Conservation (phyloP, 2,797 vertebrate species). For the Gephyroberyx darwinii region DNA sequence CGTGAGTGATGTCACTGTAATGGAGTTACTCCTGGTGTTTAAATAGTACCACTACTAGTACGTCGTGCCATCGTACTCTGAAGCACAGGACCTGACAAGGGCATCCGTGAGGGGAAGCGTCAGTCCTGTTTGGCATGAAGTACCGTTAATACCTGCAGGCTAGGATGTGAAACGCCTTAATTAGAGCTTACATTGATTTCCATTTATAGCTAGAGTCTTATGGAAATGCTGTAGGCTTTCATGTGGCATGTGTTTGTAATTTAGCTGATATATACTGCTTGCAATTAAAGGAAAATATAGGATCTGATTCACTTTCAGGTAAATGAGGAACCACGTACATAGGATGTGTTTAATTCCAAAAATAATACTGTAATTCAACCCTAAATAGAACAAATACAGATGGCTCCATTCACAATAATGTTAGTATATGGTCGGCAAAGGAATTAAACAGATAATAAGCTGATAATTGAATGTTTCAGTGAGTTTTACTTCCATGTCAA, state of each 20-base stretch:
- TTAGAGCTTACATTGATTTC: conserved; percentile 9
- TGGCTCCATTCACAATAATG: no score
- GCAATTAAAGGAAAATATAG: neutral
- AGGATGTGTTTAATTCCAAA: no score
- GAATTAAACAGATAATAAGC: no score
- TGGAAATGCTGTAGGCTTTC: neutral
- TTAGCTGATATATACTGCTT: neutral
- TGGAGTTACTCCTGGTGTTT: conserved; percentile 28
- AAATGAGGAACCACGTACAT: neutral
- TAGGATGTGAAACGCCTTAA: conserved; percentile 6
- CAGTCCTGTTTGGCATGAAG: conserved; percentile 14
- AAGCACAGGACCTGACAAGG: conserved; percentile 12
- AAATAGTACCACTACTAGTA: conserved; percentile 22
- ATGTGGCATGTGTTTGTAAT: neutral
- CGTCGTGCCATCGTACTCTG: conserved; percentile 4
- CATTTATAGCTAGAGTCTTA: neutral
- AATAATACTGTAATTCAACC: no score
- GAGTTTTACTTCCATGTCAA: no score
- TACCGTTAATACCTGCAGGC: conserved; percentile 8
- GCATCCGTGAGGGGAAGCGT: conserved; percentile 15
- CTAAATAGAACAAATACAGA: no score
- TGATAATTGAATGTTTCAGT: no score
- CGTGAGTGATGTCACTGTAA: conserved; percentile 31
- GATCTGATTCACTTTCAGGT: neutral
- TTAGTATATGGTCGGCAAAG: no score